These are phyloP conservation scores for Conus ventricosus DNA, from an alignment of 1,140 invertebrate genomes.

Conservation along the genomic window DNA sequence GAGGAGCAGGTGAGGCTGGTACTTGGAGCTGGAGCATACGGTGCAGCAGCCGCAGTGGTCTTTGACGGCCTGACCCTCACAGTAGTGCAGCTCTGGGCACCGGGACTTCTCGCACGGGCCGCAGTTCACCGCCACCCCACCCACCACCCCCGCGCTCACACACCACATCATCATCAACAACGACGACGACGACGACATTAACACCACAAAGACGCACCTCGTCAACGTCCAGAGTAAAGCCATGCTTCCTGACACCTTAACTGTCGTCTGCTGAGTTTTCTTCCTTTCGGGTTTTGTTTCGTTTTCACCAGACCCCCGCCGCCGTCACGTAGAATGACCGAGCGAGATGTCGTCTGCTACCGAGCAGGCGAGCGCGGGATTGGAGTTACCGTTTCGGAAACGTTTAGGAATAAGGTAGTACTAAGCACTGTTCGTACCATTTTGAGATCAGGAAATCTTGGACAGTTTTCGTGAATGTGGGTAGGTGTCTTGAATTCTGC, in stretches of 20 bases:
- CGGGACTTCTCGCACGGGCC: conserved; percentile 49
- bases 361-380: too few species aligned
- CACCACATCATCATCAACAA: not conserved
- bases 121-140: conserved; percentile 37
- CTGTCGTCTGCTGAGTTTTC: too few species aligned
- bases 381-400: too few species aligned
- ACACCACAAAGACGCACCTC: conserved; percentile 36
- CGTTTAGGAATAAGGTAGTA: too few species aligned
- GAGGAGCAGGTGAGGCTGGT: conserved; percentile 43
- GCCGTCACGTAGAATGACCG: too few species aligned
- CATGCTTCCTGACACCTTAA: not conserved
- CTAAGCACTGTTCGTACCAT: too few species aligned
- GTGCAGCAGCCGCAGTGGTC: conserved; percentile 62
- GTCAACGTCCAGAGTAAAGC: not conserved
- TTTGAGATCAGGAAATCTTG: too few species aligned
- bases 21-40: conserved; percentile 52
- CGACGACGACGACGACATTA: not conserved
- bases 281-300: too few species aligned
- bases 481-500: too few species aligned
- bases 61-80: conserved; percentile 55
- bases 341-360: too few species aligned
- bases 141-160: not conserved
- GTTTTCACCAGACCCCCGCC: too few species aligned
- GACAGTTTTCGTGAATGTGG: too few species aligned
- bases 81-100: conserved; percentile 61